Percentiles rank a stretch among this genome's conserved stretches.
These are phyloP conservation scores for Campoplex nolae DNA, from an alignment of 2,888 invertebrate genomes.

Conservation along the genomic window DNA sequence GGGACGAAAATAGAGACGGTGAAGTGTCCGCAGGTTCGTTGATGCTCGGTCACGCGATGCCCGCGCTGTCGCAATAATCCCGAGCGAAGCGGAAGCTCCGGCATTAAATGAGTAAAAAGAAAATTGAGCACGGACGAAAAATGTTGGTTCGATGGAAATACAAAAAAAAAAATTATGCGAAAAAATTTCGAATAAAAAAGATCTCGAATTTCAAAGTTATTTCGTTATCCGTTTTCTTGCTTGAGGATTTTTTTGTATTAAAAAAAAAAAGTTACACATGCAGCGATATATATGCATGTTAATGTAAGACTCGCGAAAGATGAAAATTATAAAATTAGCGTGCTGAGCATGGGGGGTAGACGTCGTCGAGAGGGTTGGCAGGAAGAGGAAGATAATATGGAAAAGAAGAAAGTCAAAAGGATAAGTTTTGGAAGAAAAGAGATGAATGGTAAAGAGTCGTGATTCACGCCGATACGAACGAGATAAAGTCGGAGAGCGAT, in stretches of 20 bases:
- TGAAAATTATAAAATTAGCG: slow-evolving; percentile 46
- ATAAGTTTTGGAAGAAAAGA: neutral
- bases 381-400: neutral
- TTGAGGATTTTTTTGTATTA: too few species aligned
- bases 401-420: neutral
- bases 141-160: slow-evolving; percentile 21
- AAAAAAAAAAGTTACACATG: neutral
- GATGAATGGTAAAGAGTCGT: slow-evolving; percentile 30
- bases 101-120: slow-evolving; percentile 38
- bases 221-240: neutral
- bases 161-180: slow-evolving; percentile 25
- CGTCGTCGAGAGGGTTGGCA: neutral
- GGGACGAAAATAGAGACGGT: slow-evolving; percentile 46
- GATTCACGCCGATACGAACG: slow-evolving; percentile 22
- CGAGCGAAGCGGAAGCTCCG: slow-evolving; percentile 19
- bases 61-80: slow-evolving; percentile 41
- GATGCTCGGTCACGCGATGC: slow-evolving; percentile 41
- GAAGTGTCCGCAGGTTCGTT: slow-evolving; percentile 49
- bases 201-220: too few species aligned
- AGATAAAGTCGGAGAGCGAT: neutral
- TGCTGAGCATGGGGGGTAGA: slow-evolving; percentile 30
- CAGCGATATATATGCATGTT: neutral
- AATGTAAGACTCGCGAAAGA: slow-evolving; percentile 16
- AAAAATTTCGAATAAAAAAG: neutral
- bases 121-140: slow-evolving; percentile 14